A percentile compares a stretch with the other conserved stretches of the same genome.
Evolutionary conservation across 1,140 invertebrate genomes (phyloP).

Genomic region (Choristoneura fumiferana): DNA sequence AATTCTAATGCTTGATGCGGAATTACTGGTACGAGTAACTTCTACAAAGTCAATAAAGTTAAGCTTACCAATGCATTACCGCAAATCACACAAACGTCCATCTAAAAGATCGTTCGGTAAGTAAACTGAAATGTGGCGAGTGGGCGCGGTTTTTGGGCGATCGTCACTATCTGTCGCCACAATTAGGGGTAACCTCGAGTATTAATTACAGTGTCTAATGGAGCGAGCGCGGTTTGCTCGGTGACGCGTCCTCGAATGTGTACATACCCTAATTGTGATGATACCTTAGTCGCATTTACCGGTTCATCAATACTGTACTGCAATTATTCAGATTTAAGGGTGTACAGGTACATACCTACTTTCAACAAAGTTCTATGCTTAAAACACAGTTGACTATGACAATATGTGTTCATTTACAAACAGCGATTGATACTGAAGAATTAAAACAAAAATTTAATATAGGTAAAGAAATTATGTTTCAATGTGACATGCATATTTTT

Average conservation of each 20-base stretch:
- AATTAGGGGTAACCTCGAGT: slow-evolving; percentile 63
- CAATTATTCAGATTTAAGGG: background rate
- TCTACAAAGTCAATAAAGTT: no score
- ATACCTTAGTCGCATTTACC: slow-evolving; percentile 19
- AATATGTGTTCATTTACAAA: no score
- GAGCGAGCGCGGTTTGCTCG: slow-evolving; percentile 49
- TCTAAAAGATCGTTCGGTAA: slow-evolving; percentile 22
- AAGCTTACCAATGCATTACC: background rate
- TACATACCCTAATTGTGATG: slow-evolving; percentile 47
- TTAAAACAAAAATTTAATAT: no score
- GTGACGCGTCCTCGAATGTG: slow-evolving; percentile 48
- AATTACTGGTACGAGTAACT: no score
- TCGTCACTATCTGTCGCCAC: slow-evolving; percentile 50
- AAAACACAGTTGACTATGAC: no score
- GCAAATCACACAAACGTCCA: slow-evolving; percentile 12
- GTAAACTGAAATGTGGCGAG: slow-evolving; percentile 33
- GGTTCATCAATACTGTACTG: slow-evolving; percentile 16
- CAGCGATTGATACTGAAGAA: no score
- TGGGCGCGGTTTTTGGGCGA: slow-evolving; percentile 57
- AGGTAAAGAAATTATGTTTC: no score
- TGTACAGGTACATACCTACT: no score
- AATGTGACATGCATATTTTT: no score
- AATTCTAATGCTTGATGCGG: no score
- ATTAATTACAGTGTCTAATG: slow-evolving; percentile 74
- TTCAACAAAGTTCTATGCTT: no score